A percentile compares a stretch with the other conserved stretches of the same genome.
phyloP scores from a whole-genome alignment of 2,113 vertebrate species.

The Ranitomeya variabilis region DNA sequence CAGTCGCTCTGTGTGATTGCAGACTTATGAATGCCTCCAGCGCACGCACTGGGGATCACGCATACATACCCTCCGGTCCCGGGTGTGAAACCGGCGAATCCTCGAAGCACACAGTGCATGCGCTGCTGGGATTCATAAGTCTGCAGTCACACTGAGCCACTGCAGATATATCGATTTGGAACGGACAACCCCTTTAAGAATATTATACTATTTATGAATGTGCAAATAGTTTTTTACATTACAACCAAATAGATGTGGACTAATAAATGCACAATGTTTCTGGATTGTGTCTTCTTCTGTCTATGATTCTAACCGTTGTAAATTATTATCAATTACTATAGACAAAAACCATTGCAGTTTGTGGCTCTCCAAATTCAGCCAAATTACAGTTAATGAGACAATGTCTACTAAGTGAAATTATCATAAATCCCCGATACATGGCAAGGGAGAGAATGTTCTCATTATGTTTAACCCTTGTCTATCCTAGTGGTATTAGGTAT shows the following conservation, averaged over 20 bases:
- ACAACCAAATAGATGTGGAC: neutral
- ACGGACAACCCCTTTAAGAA: too few relatives aligned
- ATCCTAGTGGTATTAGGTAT: neutral
- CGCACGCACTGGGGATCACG: too few relatives aligned
- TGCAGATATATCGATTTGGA: too few relatives aligned
- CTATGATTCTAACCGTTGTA: neutral
- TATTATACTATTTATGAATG: too few relatives aligned
- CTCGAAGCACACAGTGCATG: too few relatives aligned
- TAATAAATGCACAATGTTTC: neutral
- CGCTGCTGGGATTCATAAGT: too few relatives aligned
- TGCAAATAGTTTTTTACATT: neutral
- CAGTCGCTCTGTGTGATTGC: too few relatives aligned
- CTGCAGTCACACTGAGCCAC: too few relatives aligned
- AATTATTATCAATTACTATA: neutral
- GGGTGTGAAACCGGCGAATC: too few relatives aligned
- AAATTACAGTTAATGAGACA: constrained; percentile 18
- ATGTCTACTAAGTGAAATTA: constrained; percentile 5
- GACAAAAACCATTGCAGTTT: neutral
- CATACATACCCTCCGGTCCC: too few relatives aligned
- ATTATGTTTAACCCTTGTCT: neutral
- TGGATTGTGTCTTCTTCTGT: neutral
- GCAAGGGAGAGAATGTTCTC: neutral
- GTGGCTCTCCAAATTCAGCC: neutral
- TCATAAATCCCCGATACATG: constrained; percentile 15
- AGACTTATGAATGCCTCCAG: too few relatives aligned